These are phyloP conservation scores for Tragelaphus oryx DNA, from an alignment of 2,797 vertebrate species.

Conservation along the genomic window DNA sequence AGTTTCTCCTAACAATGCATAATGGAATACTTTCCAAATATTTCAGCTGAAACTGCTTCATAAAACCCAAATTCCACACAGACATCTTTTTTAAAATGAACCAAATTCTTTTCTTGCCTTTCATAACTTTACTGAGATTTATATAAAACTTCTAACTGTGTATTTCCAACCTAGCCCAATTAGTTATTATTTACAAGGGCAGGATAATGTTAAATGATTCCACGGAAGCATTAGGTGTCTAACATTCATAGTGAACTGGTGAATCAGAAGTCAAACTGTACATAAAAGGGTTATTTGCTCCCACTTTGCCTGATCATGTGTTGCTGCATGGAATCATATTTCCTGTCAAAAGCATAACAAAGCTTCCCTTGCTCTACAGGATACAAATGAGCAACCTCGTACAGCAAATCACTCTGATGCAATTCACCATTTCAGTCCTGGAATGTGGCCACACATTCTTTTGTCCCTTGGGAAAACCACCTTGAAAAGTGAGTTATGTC, in stretches of 20 bases:
- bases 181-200: neutral
- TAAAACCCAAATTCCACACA: neutral
- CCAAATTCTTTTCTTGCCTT: constrained; percentile 38
- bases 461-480: neutral
- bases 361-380: constrained; percentile 12
- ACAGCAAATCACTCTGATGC: constrained; percentile 14
- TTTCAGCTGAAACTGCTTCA: neutral
- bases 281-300: neutral
- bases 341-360: constrained; percentile 22
- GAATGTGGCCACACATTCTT: neutral
- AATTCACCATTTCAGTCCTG: neutral
- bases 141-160: neutral
- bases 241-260: neutral
- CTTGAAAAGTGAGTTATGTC: constrained; percentile 19
- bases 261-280: constrained; percentile 18
- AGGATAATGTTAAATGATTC: neutral
- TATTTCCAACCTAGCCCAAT: neutral
- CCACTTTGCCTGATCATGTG: neutral
- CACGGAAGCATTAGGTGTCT: neutral
- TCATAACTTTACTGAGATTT: constrained; percentile 24
- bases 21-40: neutral
- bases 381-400: constrained; percentile 34
- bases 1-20: neutral
- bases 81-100: neutral
- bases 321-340: neutral